phyloP scores from a whole-genome alignment of 2,113 vertebrate genomes.

The Rallus limicola region DNA sequence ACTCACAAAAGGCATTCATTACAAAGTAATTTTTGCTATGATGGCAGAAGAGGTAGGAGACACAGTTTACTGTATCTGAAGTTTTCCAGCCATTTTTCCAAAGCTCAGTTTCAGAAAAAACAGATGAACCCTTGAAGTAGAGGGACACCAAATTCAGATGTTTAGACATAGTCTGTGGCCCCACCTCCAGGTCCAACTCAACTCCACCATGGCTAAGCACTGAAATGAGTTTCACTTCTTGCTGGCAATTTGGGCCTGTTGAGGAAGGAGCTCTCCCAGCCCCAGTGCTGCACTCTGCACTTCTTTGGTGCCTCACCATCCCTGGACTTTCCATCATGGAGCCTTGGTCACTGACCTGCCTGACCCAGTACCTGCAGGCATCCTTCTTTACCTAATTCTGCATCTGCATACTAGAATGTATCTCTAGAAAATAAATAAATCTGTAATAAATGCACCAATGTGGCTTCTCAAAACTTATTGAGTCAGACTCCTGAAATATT shows the following conservation, averaged over 20 bases:
- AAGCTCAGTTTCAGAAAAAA: neutral
- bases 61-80: neutral
- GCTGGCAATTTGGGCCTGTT: neutral
- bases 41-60: neutral
- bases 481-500: neutral
- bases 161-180: neutral
- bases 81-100: neutral
- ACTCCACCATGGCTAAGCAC: neutral
- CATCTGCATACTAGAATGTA: neutral
- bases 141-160: neutral
- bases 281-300: neutral
- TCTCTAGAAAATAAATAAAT: neutral
- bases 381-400: neutral
- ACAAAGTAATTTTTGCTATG: accelerated
- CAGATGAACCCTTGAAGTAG: neutral
- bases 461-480: neutral
- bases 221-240: neutral
- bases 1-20: neutral
- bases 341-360: neutral
- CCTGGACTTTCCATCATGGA: neutral
- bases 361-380: neutral
- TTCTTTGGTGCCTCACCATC: neutral
- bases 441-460: neutral
- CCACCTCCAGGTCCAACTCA: neutral
- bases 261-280: neutral